phyloP scores from a whole-genome alignment of 2,113 vertebrate species.

The Balaenoptera acutorostrata region DNA sequence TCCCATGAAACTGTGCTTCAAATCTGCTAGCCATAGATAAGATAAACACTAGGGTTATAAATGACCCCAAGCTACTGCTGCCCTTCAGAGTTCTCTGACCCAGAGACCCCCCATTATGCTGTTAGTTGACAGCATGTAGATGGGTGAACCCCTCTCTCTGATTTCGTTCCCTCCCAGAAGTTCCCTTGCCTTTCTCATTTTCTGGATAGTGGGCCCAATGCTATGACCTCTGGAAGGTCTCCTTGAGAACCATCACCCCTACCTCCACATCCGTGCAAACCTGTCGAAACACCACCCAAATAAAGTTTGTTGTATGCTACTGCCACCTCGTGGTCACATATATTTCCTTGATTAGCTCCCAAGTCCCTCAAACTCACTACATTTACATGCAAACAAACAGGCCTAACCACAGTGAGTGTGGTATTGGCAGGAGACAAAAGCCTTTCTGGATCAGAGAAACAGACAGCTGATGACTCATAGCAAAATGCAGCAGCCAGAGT shows the following conservation, averaged over 20 bases:
- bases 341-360: neutral
- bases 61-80: neutral
- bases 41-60: neutral
- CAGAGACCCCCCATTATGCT: neutral
- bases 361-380: neutral
- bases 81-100: neutral
- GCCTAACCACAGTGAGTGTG: neutral
- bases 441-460: neutral
- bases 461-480: neutral
- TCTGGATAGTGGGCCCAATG: neutral
- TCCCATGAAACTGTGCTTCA: neutral
- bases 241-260: neutral
- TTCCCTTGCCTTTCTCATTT: neutral
- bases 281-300: neutral
- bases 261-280: neutral
- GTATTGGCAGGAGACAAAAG: neutral
- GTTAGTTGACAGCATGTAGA: neutral
- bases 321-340: neutral
- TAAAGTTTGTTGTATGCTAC: neutral
- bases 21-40: neutral
- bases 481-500: neutral
- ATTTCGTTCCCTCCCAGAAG: neutral
- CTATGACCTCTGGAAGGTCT: neutral
- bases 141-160: neutral
- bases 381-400: neutral